Evolutionary conservation across 2,888 invertebrate genomes (phyloP).

Genomic region (Coenonympha glycerion): DNA sequence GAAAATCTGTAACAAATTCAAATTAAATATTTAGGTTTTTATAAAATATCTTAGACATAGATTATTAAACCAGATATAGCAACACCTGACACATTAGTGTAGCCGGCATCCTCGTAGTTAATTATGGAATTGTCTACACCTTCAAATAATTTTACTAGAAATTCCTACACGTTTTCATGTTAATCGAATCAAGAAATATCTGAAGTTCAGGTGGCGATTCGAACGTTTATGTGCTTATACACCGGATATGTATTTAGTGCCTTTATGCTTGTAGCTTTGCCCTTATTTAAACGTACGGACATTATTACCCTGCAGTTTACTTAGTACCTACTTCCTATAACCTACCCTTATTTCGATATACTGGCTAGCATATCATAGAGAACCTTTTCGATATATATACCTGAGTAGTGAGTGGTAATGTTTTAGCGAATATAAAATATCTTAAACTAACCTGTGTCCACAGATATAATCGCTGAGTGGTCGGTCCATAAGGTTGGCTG

Average conservation of each 20-base stretch:
- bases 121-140: constrained; percentile 13
- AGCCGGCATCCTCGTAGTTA: constrained; percentile 22
- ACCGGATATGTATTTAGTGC: constrained; percentile 9
- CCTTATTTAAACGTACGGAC: constrained; percentile 9
- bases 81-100: constrained; percentile 31
- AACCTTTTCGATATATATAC: background rate
- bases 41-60: background rate
- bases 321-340: background rate
- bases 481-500: constrained; percentile 64
- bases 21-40: constrained; percentile 3
- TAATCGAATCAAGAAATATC: constrained; percentile 43
- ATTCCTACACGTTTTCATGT: constrained; percentile 38
- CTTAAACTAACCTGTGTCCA: constrained; percentile 60
- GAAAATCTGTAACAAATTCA: constrained; percentile 78
- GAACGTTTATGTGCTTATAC: constrained; percentile 43
- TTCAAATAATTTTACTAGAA: background rate
- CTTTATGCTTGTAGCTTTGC: constrained; percentile 25
- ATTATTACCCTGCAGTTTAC: constrained; percentile 2
- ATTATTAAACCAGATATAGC: background rate
- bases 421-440: background rate
- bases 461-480: constrained; percentile 71
- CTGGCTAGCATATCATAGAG: background rate
- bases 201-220: constrained; percentile 45
- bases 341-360: background rate
- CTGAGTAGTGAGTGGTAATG: background rate